phyloP scores from a whole-genome alignment of 2,888 invertebrate genomes.

The Pristionchus japonicus region DNA sequence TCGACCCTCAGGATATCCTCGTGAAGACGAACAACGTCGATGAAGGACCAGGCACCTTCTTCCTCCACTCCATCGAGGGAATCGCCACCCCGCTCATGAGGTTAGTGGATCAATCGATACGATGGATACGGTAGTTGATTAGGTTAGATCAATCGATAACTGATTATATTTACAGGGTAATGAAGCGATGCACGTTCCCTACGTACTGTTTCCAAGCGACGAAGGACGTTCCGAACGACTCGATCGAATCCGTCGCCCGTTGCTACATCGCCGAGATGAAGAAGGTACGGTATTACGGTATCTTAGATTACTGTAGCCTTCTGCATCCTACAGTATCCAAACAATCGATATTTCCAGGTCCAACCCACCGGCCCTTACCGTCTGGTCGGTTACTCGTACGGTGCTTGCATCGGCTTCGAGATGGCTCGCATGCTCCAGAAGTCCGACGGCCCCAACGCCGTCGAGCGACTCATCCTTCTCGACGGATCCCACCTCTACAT shows the following conservation, averaged over 20 bases:
- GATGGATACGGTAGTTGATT: not conserved
- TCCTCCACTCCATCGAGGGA: constrained; percentile 91
- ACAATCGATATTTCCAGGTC: constrained; percentile 83
- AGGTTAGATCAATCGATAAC: constrained; percentile 61
- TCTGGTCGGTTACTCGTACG: constrained; percentile 94
- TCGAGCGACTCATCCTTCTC: constrained; percentile 83
- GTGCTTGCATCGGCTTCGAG: constrained; percentile 93
- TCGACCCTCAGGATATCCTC: constrained; percentile 74
- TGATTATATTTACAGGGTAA: constrained; percentile 79
- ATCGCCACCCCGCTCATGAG: constrained; percentile 73
- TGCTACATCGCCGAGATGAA: constrained; percentile 63
- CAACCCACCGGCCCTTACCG: constrained; percentile 89
- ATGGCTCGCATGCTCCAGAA: constrained; percentile 88
- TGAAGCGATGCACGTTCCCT: constrained; percentile 80
- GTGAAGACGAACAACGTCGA: constrained; percentile 71
- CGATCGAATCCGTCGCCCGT: constrained; percentile 72
- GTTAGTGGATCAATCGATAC: constrained; percentile 43
- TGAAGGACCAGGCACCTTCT: constrained; percentile 76
- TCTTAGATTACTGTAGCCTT: too few relatives aligned
- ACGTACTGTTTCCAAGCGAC: constrained; percentile 75
- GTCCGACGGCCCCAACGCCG: constrained; percentile 73
- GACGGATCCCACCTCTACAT: constrained; percentile 84
- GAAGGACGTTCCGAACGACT: constrained; percentile 71
- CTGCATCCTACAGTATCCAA: not conserved
- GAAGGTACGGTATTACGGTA: constrained; percentile 51